Conservation (phyloP, 1,140 invertebrate genomes). For the Lineus longissimus region DNA sequence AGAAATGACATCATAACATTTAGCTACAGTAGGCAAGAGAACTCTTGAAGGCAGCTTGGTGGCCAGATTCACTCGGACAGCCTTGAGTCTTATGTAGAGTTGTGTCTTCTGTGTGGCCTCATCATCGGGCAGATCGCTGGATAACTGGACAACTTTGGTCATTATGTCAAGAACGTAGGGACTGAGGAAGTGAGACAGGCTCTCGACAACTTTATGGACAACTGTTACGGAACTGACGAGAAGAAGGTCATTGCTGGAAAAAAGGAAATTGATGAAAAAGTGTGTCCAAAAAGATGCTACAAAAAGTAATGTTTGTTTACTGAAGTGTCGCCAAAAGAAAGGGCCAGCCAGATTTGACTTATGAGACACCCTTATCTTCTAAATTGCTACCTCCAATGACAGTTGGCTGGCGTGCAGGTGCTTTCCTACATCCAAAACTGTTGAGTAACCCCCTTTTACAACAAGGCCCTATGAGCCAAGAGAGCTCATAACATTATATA, state of each 20-base stretch:
- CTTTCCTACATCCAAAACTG: too few relatives aligned
- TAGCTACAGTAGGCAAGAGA: conserved; percentile 69
- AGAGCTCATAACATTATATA: background rate
- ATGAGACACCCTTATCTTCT: too few relatives aligned
- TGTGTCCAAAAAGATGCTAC: too few relatives aligned
- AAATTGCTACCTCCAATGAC: too few relatives aligned
- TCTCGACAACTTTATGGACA: conserved; percentile 75
- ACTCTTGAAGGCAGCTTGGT: conserved; percentile 67
- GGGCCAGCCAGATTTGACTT: too few relatives aligned
- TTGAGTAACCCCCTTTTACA: too few relatives aligned
- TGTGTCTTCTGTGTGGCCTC: conserved; percentile 27
- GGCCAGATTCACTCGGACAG: conserved; percentile 62
- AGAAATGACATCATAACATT: conserved; percentile 64
- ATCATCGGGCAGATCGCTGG: conserved; percentile 10
- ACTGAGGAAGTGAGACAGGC: conserved; percentile 74
- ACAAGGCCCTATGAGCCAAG: background rate
- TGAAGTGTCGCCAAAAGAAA: too few relatives aligned
- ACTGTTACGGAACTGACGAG: conserved; percentile 67
- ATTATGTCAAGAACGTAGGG: conserved; percentile 77
- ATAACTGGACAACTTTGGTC: conserved; percentile 25
- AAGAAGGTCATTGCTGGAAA: conserved; percentile 55
- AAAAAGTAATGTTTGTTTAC: too few relatives aligned
- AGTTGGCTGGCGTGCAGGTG: too few relatives aligned
- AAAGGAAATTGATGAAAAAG: conserved; percentile 29
- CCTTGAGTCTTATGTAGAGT: conserved; percentile 25